Conservation (phyloP, 1,140 invertebrate species). For the Drosophila oshimai region DNA sequence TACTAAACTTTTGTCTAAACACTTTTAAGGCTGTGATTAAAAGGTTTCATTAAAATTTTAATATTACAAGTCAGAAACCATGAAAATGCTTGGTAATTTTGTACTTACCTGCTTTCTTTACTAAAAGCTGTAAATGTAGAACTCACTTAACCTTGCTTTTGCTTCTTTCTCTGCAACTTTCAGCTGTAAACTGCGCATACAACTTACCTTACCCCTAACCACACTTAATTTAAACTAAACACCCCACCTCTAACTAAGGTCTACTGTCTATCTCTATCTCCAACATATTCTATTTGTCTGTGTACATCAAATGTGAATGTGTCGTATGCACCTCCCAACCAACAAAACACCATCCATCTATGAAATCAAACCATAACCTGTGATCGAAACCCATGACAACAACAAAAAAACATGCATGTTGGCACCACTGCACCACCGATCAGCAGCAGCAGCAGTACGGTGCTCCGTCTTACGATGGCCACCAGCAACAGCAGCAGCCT, state of each 20-base stretch:
- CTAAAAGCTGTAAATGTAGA: constrained; percentile 7
- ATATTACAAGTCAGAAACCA: background rate
- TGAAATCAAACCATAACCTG: constrained; percentile 58
- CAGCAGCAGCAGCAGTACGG: constrained; percentile 75
- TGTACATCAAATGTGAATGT: constrained; percentile 39
- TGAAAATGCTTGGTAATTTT: background rate
- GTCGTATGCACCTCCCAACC: constrained; percentile 46
- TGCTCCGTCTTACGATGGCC: constrained; percentile 62
- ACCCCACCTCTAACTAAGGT: constrained; percentile 30
- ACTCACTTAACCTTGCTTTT: constrained; percentile 41
- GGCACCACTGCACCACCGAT: constrained; percentile 78
- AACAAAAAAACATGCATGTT: constrained; percentile 31
- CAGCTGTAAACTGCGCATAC: constrained; percentile 68
- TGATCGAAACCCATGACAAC: constrained; percentile 56
- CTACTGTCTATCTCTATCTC: constrained; percentile 27
- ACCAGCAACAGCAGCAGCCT: constrained; percentile 50
- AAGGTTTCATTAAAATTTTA: background rate
- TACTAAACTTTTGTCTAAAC: too few species aligned
- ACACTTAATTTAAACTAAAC: constrained; percentile 12
- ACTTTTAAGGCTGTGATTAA: too few species aligned
- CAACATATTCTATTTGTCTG: constrained; percentile 31
- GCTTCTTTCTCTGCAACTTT: constrained; percentile 56
- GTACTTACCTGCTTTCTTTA: background rate
- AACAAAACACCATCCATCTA: constrained; percentile 44
- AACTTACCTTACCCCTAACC: constrained; percentile 16